A percentile compares a stretch with the other conserved stretches of the same genome.
phyloP scores from a whole-genome alignment of 2,888 invertebrate genomes.

The Agrenia bidenticulata region DNA sequence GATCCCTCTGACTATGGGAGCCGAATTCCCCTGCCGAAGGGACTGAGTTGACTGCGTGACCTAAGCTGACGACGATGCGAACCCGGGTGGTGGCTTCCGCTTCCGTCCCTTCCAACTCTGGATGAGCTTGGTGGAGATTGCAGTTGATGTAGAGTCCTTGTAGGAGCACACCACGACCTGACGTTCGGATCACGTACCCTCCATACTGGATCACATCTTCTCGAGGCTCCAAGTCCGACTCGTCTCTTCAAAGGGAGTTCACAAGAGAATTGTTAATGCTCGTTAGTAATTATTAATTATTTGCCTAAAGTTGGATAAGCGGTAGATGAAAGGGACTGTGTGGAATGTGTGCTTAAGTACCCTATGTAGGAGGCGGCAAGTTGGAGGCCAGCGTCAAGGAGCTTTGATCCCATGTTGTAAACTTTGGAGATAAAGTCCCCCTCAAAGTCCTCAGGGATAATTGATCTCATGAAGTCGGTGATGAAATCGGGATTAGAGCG shows the following conservation, averaged over 20 bases:
- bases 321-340: too few species aligned
- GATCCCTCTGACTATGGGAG: slow-evolving; percentile 1
- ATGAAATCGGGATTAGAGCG: too few species aligned
- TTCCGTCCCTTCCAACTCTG: slow-evolving; percentile 15
- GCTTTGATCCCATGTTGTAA: background rate
- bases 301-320: too few species aligned
- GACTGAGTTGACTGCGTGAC: background rate
- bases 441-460: background rate
- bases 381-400: background rate
- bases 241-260: slow-evolving; percentile 27
- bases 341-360: too few species aligned
- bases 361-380: background rate
- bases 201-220: slow-evolving; percentile 35
- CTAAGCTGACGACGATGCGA: slow-evolving; percentile 31
- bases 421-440: background rate
- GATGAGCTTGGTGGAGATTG: slow-evolving; percentile 21
- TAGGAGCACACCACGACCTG: slow-evolving; percentile 29
- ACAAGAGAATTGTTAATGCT: too few species aligned
- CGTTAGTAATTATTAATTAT: too few species aligned
- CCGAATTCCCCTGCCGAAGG: background rate
- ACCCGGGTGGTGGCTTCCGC: slow-evolving; percentile 16
- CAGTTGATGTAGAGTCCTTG: slow-evolving; percentile 38
- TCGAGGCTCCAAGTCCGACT: slow-evolving; percentile 31
- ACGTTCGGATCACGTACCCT: slow-evolving; percentile 32
- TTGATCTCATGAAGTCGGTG: too few species aligned